These are phyloP conservation scores for Zosterops borbonicus DNA, from an alignment of 2,113 vertebrate species.

Conservation along the genomic window DNA sequence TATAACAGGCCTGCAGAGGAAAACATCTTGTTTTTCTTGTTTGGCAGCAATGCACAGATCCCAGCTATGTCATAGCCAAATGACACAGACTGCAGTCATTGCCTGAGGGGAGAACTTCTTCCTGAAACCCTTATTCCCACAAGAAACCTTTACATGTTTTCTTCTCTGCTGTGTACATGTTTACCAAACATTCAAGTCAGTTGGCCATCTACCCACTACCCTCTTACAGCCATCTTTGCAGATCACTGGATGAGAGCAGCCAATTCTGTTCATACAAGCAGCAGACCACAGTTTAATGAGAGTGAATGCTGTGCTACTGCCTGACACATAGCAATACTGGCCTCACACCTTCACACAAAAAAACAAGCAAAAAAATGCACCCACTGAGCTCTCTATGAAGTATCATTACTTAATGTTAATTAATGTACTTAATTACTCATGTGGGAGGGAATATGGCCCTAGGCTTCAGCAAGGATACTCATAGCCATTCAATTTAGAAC, in stretches of 20 bases:
- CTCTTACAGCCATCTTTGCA: background rate
- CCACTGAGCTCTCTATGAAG: background rate
- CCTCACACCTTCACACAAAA: background rate
- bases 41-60: background rate
- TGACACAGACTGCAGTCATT: background rate
- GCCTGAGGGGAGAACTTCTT: background rate
- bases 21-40: slow-evolving; percentile 21
- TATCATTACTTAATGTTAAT: background rate
- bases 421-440: background rate
- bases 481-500: background rate
- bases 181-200: background rate
- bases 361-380: background rate
- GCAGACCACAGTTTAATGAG: background rate
- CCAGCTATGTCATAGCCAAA: background rate
- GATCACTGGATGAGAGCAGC: background rate
- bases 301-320: too few relatives aligned
- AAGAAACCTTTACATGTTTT: background rate
- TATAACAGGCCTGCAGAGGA: background rate
- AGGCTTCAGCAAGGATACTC: background rate
- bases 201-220: background rate
- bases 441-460: rapidly evolving
- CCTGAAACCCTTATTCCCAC: background rate
- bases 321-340: background rate
- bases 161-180: background rate
- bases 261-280: background rate